phyloP scores from a whole-genome alignment of 2,113 vertebrate genomes.

The Anguilla rostrata region DNA sequence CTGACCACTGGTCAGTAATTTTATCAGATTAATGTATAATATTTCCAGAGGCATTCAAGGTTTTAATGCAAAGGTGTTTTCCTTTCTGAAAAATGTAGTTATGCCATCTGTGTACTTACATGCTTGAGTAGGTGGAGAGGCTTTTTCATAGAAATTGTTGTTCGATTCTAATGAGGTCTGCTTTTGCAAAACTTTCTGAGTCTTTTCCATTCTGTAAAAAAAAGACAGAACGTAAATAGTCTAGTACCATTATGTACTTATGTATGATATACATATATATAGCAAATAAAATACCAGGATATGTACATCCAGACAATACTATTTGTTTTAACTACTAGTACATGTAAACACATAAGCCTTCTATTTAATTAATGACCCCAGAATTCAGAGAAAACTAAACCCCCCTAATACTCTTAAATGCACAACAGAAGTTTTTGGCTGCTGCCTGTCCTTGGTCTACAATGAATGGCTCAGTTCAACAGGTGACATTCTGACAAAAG shows the following conservation, averaged over 20 bases:
- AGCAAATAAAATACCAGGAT: background rate
- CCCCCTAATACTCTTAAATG: background rate
- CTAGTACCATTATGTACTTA: background rate
- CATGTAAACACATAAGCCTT: background rate
- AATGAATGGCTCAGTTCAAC: background rate
- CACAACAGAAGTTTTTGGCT: background rate
- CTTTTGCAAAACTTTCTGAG: conserved; percentile 25
- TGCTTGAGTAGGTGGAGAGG: conserved; percentile 28
- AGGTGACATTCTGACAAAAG: too few species aligned
- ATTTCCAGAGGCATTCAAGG: too few species aligned
- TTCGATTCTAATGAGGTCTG: conserved; percentile 55
- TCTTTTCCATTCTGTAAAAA: conserved; percentile 55
- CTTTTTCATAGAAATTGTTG: conserved; percentile 56
- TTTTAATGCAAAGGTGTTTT: background rate
- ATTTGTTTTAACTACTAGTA: background rate
- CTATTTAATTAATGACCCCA: background rate
- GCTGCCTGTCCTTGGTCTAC: background rate
- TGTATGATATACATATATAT: background rate
- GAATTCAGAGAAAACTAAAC: background rate
- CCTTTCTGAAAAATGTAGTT: background rate
- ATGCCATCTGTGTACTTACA: conserved; percentile 45
- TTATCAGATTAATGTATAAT: too few species aligned
- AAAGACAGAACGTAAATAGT: background rate
- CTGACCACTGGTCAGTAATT: too few species aligned
- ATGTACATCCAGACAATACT: background rate